Percentiles rank a stretch among this genome's conserved stretches.
phyloP scores from a whole-genome alignment of 2,113 vertebrate genomes.

The Nothoprocta perdicaria region DNA sequence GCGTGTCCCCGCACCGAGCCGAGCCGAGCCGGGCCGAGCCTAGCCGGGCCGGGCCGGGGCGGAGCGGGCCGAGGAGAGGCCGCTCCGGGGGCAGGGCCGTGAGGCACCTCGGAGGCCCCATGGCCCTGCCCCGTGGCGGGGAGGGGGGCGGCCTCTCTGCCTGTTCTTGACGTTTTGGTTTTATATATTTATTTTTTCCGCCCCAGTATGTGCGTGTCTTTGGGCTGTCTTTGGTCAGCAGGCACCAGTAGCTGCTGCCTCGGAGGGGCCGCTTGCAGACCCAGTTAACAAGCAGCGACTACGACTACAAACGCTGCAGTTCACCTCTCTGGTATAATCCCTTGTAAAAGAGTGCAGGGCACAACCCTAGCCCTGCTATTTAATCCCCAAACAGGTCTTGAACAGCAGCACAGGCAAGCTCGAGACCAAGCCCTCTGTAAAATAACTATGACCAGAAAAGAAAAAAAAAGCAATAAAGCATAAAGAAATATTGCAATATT shows the following conservation, averaged over 20 bases:
- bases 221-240: not conserved
- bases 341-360: not conserved
- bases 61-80: not conserved
- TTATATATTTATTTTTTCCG: no score
- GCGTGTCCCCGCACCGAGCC: no score
- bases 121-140: no score
- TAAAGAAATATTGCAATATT: not conserved
- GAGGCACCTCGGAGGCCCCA: no score
- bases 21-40: no score
- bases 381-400: not conserved
- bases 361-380: not conserved
- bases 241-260: not conserved
- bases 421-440: not conserved
- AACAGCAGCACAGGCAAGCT: not conserved
- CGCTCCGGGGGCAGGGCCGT: no score
- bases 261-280: not conserved
- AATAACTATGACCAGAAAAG: not conserved
- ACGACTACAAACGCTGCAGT: fast-evolving
- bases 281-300: fast-evolving
- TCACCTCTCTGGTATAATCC: not conserved
- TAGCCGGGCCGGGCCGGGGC: not conserved
- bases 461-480: not conserved
- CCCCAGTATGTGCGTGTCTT: fast-evolving
- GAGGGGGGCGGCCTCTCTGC: no score
- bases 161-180: no score